Evolutionary conservation across 2,888 invertebrate species (phyloP), one percentile per base, ranked within the genome.

Genomic region (Thumatha senex): DNA sequence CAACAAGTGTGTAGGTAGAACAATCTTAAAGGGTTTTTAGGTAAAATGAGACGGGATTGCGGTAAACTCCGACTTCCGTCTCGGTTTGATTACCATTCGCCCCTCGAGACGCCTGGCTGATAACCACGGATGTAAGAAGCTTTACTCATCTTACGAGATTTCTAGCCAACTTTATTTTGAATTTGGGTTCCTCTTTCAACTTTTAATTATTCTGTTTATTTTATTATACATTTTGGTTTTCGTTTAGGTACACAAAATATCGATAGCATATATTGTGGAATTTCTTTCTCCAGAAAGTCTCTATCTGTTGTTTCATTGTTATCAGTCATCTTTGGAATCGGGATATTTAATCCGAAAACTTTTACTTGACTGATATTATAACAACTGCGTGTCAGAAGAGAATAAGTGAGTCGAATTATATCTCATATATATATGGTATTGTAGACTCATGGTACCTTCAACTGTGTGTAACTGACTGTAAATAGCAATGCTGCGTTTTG

Each of bases 11-110:
- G 63, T 64, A 64, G 74, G 73, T 67, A 46, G 41, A 76, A 69
- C 70, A 72, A 78, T 76, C 75, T 76, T 67, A 76, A 80, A 82
- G 80, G 84, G 78, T 83, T 83, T 79, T 85, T 82, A 84, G 80
- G 82, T 79, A 80, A 85, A 79, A 76, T 75, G 74, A 66, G 72
- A 66, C 71, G 75, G 80, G 80, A 83, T 85, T 86, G 83, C 76
- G 79, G 74, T 72, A 72, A 78, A 78, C 78, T 78, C 56, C 76
- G 64, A 67, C 75, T 76, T 75, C 77, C 80, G 80, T 68, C 71
- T 74, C 73, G 63, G 61, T 83, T 81, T 86, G 80, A 87, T 88
- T 86, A 86, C 86, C 81, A 77, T 84, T 83, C 76, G 78, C 79
- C 82, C 84, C 78, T 79, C 72, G 76, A 76, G 79, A 82, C 82